These are phyloP conservation scores for Brachionus sp. DNA, from an alignment of 1,140 invertebrate genomes.

Conservation along the genomic window DNA sequence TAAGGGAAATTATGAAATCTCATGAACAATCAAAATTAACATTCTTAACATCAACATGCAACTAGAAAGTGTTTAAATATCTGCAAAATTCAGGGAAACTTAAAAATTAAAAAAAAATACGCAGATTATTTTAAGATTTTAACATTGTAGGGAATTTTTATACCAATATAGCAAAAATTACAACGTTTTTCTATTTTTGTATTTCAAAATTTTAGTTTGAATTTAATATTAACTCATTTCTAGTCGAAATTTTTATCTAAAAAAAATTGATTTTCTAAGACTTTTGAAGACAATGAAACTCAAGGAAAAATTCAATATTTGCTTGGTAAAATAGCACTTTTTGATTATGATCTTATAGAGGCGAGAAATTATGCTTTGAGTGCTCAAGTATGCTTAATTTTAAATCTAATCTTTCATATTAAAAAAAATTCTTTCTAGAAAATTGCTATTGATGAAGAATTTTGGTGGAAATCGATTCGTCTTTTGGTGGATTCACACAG, in stretches of 20 bases:
- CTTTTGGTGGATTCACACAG: conserved; percentile 25
- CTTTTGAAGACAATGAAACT: conserved; percentile 5
- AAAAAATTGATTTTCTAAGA: not conserved
- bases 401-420: not conserved
- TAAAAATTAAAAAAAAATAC: too few species aligned
- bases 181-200: too few species aligned
- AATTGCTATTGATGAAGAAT: conserved; percentile 29
- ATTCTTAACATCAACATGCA: too few species aligned
- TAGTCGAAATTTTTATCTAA: not conserved
- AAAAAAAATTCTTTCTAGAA: not conserved
- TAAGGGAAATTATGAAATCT: too few species aligned
- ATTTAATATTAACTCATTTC: too few species aligned
- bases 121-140: too few species aligned
- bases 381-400: not conserved
- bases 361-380: conserved; percentile 21
- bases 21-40: too few species aligned
- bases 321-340: conserved; percentile 36
- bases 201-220: too few species aligned
- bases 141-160: too few species aligned
- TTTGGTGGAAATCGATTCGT: conserved; percentile 42
- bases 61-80: too few species aligned
- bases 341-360: conserved; percentile 28
- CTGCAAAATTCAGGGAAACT: too few species aligned
- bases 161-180: too few species aligned
- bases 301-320: conserved; percentile 1